Percentiles rank a stretch among this genome's conserved stretches.
Evolutionary conservation across 2,888 invertebrate species (phyloP).

Genomic region (Girardia tigrina): DNA sequence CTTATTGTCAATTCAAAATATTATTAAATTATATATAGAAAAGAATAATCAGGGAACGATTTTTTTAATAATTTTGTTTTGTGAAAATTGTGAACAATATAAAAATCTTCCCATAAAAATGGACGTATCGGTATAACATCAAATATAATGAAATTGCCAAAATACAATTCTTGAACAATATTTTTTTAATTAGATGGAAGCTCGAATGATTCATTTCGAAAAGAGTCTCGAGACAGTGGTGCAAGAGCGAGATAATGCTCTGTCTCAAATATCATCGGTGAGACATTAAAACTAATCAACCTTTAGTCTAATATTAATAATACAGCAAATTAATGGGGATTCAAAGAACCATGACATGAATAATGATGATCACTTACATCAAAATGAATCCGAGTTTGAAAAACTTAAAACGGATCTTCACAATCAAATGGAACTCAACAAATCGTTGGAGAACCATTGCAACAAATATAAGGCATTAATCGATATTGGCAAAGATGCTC

Average conservation of each 20-base stretch:
- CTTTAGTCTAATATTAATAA: neutral
- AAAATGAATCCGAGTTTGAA: neutral
- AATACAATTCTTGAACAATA: too few species aligned
- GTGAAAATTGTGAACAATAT: too few species aligned
- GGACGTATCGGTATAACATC: too few species aligned
- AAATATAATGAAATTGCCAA: too few species aligned
- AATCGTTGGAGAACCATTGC: neutral
- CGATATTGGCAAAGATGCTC: neutral
- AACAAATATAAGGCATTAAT: slow-evolving; percentile 9
- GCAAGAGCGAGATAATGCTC: neutral
- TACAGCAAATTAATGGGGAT: neutral
- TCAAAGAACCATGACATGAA: neutral
- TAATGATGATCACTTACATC: neutral
- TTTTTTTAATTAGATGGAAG: neutral
- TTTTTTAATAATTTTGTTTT: too few species aligned
- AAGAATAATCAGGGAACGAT: too few species aligned
- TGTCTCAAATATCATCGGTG: neutral
- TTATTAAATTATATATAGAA: too few species aligned
- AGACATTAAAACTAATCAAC: neutral
- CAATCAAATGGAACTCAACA: neutral
- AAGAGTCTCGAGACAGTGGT: neutral
- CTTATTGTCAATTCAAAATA: too few species aligned
- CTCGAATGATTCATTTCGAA: slow-evolving; percentile 5
- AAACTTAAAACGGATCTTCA: neutral
- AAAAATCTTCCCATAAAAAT: too few species aligned